Evolutionary conservation across 2,797 vertebrate genomes (phyloP).

Genomic region (Anguilla anguilla): DNA sequence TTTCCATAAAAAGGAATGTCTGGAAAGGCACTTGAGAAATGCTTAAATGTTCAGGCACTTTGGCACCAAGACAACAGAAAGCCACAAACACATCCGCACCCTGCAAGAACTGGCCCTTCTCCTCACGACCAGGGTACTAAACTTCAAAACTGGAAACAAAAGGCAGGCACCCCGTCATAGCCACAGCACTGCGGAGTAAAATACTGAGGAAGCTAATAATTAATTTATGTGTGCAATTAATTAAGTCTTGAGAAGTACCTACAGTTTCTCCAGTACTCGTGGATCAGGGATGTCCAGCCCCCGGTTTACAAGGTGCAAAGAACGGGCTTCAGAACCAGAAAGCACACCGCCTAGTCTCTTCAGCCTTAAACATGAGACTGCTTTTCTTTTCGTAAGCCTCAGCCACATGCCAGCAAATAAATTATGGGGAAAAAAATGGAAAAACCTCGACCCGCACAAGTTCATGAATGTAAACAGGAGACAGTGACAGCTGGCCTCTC

Average conservation of each 20-base stretch:
- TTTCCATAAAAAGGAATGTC: conserved; percentile 11
- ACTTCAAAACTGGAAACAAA: background rate
- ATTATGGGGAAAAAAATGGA: background rate
- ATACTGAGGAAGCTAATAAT: too few relatives aligned
- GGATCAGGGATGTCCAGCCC: background rate
- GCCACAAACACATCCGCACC: background rate
- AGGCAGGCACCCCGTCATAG: background rate
- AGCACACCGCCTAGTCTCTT: background rate
- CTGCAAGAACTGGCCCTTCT: background rate
- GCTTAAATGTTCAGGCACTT: background rate
- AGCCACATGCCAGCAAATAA: background rate
- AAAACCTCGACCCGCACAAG: background rate
- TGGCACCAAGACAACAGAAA: background rate
- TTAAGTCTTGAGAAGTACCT: background rate
- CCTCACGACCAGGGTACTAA: background rate
- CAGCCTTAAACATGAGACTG: background rate
- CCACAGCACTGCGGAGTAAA: background rate
- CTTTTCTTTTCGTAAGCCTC: background rate
- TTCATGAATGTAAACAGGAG: conserved; percentile 36
- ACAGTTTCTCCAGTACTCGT: background rate
- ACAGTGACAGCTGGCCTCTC: background rate
- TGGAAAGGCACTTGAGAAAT: background rate
- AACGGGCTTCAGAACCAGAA: background rate
- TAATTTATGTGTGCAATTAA: background rate
- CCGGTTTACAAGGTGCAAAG: background rate